phyloP scores from a whole-genome alignment of 2,113 vertebrate genomes.

The Dolichallabes microphthalmus region DNA sequence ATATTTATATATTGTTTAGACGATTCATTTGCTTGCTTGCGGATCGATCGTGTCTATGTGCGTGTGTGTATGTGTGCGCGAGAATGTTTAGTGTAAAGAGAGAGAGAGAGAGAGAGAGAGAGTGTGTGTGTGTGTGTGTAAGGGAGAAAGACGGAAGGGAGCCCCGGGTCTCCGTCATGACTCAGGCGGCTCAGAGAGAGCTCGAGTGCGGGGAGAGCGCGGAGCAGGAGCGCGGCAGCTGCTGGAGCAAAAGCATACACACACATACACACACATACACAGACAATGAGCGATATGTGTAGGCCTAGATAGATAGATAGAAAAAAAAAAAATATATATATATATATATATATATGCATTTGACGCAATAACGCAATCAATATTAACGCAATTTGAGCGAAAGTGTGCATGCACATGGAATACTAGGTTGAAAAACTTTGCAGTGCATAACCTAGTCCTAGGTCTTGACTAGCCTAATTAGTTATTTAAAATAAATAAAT shows the following conservation, averaged over 20 bases:
- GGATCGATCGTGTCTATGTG: constrained; percentile 71
- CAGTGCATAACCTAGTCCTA: background rate
- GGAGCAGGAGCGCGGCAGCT: constrained; percentile 51
- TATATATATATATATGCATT: no score
- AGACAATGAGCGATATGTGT: no score
- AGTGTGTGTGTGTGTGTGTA: constrained; percentile 61
- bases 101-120: constrained; percentile 56
- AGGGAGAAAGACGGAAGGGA: constrained; percentile 68
- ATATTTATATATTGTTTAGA: constrained; percentile 62
- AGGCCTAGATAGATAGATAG: no score
- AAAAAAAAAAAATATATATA: no score
- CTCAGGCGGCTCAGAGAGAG: constrained; percentile 69
- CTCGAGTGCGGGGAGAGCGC: constrained; percentile 61
- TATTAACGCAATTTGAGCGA: background rate
- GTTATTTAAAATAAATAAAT: background rate
- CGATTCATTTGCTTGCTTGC: constrained; percentile 73
- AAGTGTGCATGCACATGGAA: background rate
- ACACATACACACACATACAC: constrained; percentile 32
- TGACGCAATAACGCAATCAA: background rate
- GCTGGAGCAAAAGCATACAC: constrained; percentile 52
- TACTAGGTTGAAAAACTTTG: background rate
- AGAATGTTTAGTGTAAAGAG: constrained; percentile 46
- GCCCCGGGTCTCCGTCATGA: constrained; percentile 71
- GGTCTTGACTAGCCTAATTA: background rate
- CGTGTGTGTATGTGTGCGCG: constrained; percentile 62